Evolutionary conservation across 1,140 invertebrate species (phyloP).

Genomic region (Sminthurinus signatus): DNA sequence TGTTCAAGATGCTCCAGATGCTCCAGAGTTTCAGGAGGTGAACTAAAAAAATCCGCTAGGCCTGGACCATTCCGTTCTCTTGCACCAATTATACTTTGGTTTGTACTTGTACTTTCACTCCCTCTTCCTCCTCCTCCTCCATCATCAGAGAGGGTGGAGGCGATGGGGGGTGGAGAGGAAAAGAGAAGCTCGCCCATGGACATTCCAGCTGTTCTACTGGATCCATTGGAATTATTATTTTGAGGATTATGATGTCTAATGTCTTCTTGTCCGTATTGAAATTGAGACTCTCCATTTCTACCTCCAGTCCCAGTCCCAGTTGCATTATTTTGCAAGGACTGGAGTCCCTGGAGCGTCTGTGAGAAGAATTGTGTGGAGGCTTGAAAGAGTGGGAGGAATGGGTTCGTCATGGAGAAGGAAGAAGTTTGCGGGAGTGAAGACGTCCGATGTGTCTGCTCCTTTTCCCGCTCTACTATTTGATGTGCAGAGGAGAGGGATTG

Average conservation of each 20-base stretch:
- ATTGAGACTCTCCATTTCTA: no score
- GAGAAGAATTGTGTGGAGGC: slow-evolving; percentile 34
- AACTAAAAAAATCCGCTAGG: no score
- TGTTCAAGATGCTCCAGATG: neutral
- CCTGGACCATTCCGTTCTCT: no score
- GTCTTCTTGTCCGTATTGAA: no score
- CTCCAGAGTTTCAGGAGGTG: no score
- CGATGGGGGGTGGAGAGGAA: slow-evolving; percentile 20
- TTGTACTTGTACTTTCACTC: no score
- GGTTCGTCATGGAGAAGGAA: slow-evolving; percentile 28
- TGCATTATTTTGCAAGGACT: slow-evolving; percentile 18
- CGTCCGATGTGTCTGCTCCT: neutral
- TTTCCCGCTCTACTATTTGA: neutral
- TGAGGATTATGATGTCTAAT: no score
- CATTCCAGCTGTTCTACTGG: no score
- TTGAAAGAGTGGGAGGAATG: slow-evolving; percentile 36
- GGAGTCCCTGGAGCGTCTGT: slow-evolving; percentile 29
- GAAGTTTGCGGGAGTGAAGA: slow-evolving; percentile 13
- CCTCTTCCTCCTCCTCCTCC: no score
- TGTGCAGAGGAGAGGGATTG: slow-evolving; percentile 35
- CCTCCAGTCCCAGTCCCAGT: no score
- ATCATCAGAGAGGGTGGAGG: neutral
- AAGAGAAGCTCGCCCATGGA: slow-evolving; percentile 39
- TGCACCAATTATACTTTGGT: no score
- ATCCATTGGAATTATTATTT: neutral